A percentile compares a stretch with the other conserved stretches of the same genome.
Evolutionary conservation across 2,888 invertebrate genomes (phyloP).

Genomic region (Tipula vernalis): DNA sequence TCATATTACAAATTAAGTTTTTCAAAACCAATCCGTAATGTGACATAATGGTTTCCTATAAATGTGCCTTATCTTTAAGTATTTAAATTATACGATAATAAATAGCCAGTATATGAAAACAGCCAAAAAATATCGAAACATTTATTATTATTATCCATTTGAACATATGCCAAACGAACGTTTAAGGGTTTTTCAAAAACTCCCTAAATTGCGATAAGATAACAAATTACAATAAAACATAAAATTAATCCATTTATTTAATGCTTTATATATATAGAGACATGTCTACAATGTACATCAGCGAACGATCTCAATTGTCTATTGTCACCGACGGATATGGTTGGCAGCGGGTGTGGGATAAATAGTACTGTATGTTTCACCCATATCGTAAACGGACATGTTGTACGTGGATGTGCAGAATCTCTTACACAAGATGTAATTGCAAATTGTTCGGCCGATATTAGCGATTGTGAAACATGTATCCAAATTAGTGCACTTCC

Average conservation of each 20-base stretch:
- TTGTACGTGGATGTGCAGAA: background rate
- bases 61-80: background rate
- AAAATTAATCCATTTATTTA: background rate
- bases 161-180: background rate
- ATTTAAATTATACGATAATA: background rate
- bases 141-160: background rate
- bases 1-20: too few relatives aligned
- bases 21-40: background rate
- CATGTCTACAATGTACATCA: background rate
- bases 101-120: background rate
- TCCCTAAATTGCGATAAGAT: background rate
- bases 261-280: background rate
- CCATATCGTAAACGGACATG: background rate
- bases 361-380: background rate
- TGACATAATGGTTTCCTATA: background rate
- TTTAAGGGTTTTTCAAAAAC: background rate
- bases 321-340: background rate
- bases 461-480: background rate
- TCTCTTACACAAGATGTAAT: background rate
- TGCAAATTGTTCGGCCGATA: background rate
- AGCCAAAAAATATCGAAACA: background rate
- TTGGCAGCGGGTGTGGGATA: background rate
- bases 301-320: background rate
- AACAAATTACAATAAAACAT: background rate
- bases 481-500: background rate